Evolutionary conservation across 2,797 vertebrate species (phyloP), one percentile per base, ranked within the genome.

Genomic region (Toxotes lorentzi): DNA sequence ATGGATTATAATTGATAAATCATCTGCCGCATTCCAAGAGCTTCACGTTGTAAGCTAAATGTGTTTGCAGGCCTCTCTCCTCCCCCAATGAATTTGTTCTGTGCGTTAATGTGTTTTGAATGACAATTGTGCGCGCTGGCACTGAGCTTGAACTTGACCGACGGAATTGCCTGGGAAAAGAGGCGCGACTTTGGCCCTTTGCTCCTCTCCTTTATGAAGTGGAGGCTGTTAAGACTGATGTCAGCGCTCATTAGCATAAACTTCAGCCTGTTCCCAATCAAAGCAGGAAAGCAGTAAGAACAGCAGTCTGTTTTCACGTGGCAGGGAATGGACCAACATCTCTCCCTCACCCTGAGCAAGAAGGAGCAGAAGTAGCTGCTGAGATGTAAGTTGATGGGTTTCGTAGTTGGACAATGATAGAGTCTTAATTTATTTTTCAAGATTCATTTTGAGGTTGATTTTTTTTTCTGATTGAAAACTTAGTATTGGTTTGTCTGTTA

Each of bases 91-190:
- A 70, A 76, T 78, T 77, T 63, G 1, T 54, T 66, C 45, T 40
- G 50, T 40, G 65, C 71, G 54, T 83, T 85, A 27, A 77, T 85
- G 72, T 86, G 87, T 82, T 93, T 78, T 93, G 88, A 92, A 95
- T 94, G 89, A 91, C 82, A 94, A 94, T 90, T 70, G 76, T 69
- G 60, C 74, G 67, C 84, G 43, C 80, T 53, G 82, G 86, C 73
- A 71, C 83, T 89, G 94, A 72, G 91, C 92, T 95, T 96, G 95
- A 95, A 96, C 95, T 96, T 96, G 95, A 95, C 94, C 92, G 92
- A 88, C 68, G 72, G 91, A 91, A 82, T 74, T 90, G 92, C 91
- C 87, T 94, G 91, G 90, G 93, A 94, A 95, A 92, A 86, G 92
- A 93, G 92, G 92, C 86, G 84, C 88, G 92, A 93, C 88, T 92